Conservation (phyloP, 2,888 invertebrate species). For the Coelogynopora nodosa region DNA sequence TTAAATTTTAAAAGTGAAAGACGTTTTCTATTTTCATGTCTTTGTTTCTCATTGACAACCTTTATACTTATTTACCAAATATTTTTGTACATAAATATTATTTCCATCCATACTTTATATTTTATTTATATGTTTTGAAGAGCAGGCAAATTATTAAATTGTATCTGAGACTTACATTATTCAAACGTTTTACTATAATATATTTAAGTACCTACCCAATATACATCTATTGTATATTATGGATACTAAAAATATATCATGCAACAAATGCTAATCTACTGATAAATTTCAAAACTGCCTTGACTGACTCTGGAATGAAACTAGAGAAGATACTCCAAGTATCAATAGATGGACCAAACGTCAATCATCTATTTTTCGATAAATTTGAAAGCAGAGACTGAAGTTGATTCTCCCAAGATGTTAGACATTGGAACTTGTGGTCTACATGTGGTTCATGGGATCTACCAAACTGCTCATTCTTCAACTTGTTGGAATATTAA, state of each 20-base stretch:
- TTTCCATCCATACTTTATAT: too few relatives aligned
- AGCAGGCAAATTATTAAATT: too few relatives aligned
- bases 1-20: constrained; percentile 27
- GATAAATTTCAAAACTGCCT: background rate
- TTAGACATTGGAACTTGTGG: background rate
- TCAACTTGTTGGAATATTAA: background rate
- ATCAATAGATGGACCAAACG: background rate
- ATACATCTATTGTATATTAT: too few relatives aligned
- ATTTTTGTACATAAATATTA: too few relatives aligned
- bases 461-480: background rate
- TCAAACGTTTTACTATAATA: too few relatives aligned
- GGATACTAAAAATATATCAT: too few relatives aligned
- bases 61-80: too few relatives aligned
- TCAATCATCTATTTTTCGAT: background rate
- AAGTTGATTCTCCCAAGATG: background rate
- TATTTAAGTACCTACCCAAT: too few relatives aligned
- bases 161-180: too few relatives aligned
- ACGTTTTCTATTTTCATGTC: background rate
- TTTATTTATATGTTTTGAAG: too few relatives aligned
- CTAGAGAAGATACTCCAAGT: background rate
- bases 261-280: background rate
- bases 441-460: background rate
- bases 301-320: background rate
- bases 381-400: background rate
- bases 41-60: background rate